Base-by-base conservation (phyloP, 2,888 invertebrate species). In the Leptopilina drosophilae region DNA sequence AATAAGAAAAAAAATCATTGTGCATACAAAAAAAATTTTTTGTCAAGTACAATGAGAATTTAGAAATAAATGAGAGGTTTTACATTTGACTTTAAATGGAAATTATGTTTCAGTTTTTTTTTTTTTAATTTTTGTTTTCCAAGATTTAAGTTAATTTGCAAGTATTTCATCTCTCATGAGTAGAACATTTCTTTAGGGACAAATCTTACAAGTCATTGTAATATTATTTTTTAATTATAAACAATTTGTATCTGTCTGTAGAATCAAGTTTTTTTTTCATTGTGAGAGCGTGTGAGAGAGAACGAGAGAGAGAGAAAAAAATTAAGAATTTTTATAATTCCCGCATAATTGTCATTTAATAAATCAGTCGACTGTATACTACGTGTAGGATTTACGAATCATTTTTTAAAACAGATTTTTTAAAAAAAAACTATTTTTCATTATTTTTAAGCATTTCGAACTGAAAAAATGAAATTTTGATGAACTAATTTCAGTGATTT, bases 21-120 rank as follows among this genome's bases (percentile, higher is more conserved):
- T 77, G 78, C 78, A 78, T 75, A 15, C 20, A 49, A 15, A 14
- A 14, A 42, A 42, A 6, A 6, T 49, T 9, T 49, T 49, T 53
- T 56, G n/a, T 56, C n/a, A 65, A 73, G 64, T 59, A 78, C 76
- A 78, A 76, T 77, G 20, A 46, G 75, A 80, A 62, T 76, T 79
- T 67, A 56, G 77, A 53, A 42, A 84, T 83, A 82, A 81, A 82
- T 82, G 82, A 85, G 78, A 67, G 66, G 82, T 86, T 86, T 86
- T 85, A 85, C 83, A 86, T 82, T 80, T 85, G 85, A 86, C 85
- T 82, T 82, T 77, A 81, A 80, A 78, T 84, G 77, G 83, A 83
- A 73, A 73, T 56, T 56, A 73, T 73, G 53, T 53, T 73, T n/a
- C 14, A 73, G 49, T 69, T 26, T 12, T 73, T 49, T 49, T 49